Base-by-base conservation (phyloP, 2,888 invertebrate species). In the Odontocerum albicorne region DNA sequence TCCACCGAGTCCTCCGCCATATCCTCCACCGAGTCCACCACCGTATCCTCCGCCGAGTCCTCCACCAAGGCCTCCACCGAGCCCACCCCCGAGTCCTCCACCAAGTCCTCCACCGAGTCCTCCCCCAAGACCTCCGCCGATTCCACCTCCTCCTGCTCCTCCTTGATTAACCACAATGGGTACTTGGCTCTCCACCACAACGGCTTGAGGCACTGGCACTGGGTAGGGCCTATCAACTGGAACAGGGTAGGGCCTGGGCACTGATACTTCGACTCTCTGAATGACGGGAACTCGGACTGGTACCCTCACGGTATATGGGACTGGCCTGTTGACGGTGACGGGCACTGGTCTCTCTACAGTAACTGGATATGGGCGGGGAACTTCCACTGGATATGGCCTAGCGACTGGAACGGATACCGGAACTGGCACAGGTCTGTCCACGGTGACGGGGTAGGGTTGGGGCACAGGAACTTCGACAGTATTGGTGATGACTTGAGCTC, bases 381-480 rank as follows among this genome's bases (percentile, higher is more conserved):
- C 75, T 44, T 77, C 66, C 17, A 81, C 74, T 10, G 77, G 71
- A 65, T 77, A 77, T 50, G 81, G 78, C 52, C 80, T 68, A 71
- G 79, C 73, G 42, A 79, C 73, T 17, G 77, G 72, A 15, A 71
- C 70, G 2, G 77, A 71, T n/a, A 80, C 72, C 46, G 75, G 73
- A 32, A 72, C 72, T 2, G 77, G 74, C 10, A 73, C 72, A 8
- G 77, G 77, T 36, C 76, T 72, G 55, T 77, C 77, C 1, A 78
- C 76, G 12, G 75, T 69, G 0, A 78, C 77, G 2, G 77, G 76
- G 56, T 77, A 78, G 1, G 77, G 77, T 1, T 76, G 76, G 0
- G 77, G 77, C 0, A 77, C 75, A 0, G 77, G 77, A 1, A 76
- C 73, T 1, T 77, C 76, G 2, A 77, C 69, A 57, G 77, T 77